Conservation (phyloP, 1,140 invertebrate genomes). For the Xylocopa sonorina region DNA sequence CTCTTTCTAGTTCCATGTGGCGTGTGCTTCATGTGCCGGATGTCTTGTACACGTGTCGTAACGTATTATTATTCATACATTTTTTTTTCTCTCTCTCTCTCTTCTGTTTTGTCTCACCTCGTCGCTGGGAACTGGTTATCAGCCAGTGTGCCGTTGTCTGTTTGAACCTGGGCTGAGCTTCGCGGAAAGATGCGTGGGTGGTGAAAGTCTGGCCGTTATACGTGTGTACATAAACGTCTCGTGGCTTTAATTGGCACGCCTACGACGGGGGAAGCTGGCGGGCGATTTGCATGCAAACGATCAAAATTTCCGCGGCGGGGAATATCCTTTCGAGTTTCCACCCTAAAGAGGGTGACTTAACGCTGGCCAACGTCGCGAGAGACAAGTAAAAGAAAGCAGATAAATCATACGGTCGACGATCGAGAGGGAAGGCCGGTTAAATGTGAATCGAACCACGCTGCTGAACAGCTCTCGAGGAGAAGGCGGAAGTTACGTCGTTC, state of each 20-base stretch:
- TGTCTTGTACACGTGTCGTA: conserved; percentile 43
- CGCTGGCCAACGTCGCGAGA: too few relatives aligned
- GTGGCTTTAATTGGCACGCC: conserved; percentile 34
- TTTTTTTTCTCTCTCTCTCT: conserved; percentile 36
- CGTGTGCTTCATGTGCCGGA: conserved; percentile 68
- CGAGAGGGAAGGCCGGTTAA: background rate
- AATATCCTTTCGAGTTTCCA: background rate
- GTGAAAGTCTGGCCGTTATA: conserved; percentile 5
- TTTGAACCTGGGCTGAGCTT: conserved; percentile 57
- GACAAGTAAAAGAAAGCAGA: background rate
- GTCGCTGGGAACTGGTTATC: conserved; percentile 56
- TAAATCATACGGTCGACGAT: background rate
- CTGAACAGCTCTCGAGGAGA: background rate
- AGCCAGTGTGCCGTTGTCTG: conserved; percentile 53
- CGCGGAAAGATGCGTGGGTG: conserved; percentile 53
- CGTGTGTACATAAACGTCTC: conserved; percentile 10
- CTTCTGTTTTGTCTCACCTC: conserved; percentile 9
- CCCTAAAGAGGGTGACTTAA: too few relatives aligned
- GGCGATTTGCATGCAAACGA: background rate
- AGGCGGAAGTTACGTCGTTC: conserved; percentile 8
- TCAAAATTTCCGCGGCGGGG: background rate
- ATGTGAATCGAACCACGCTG: background rate
- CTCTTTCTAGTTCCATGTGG: conserved; percentile 56
- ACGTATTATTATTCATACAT: background rate
- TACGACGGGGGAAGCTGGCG: too few relatives aligned